Percentiles rank a stretch among this genome's conserved stretches.
phyloP scores from a whole-genome alignment of 92 coral and sea anemone species.

The Desmophyllum pertusum region DNA sequence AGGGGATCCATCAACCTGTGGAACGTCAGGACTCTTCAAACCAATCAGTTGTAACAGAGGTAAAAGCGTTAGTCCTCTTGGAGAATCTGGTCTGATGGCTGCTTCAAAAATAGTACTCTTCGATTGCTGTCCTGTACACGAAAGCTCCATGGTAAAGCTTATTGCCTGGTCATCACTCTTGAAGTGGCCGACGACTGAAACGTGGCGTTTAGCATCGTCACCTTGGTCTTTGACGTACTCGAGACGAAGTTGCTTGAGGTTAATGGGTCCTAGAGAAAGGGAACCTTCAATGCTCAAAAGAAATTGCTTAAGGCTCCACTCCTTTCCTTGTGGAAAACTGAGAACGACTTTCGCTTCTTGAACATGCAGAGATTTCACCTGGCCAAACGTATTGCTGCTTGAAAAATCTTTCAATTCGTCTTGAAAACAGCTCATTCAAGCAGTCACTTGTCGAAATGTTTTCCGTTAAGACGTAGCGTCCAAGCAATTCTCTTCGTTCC shows the following conservation, averaged over 20 bases:
- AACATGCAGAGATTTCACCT: constrained; percentile 16
- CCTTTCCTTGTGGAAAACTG: constrained; percentile 2
- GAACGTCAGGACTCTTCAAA: background rate
- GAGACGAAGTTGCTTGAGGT: constrained; percentile 1
- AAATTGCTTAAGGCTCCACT: constrained; percentile 1
- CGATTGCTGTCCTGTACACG: background rate
- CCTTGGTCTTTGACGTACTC: background rate
- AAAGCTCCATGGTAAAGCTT: constrained; percentile 15
- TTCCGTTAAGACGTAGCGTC: constrained; percentile 11
- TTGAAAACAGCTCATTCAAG: background rate
- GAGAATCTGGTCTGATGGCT: constrained; percentile 3
- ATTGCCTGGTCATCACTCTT: background rate
- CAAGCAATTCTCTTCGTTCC: background rate
- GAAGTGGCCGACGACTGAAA: constrained; percentile 10
- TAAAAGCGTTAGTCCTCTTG: constrained; percentile 15
- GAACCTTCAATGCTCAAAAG: background rate
- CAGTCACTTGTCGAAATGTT: constrained; percentile 14
- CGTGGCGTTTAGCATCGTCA: background rate
- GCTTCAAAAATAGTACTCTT: background rate
- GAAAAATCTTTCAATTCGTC: background rate
- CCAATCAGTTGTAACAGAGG: background rate
- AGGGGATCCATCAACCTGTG: constrained; percentile 6
- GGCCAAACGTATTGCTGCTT: background rate
- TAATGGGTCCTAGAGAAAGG: constrained; percentile 20
- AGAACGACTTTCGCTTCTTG: constrained; percentile 11